phyloP scores from a whole-genome alignment of 2,888 invertebrate species.

The Lottia gigantea region DNA sequence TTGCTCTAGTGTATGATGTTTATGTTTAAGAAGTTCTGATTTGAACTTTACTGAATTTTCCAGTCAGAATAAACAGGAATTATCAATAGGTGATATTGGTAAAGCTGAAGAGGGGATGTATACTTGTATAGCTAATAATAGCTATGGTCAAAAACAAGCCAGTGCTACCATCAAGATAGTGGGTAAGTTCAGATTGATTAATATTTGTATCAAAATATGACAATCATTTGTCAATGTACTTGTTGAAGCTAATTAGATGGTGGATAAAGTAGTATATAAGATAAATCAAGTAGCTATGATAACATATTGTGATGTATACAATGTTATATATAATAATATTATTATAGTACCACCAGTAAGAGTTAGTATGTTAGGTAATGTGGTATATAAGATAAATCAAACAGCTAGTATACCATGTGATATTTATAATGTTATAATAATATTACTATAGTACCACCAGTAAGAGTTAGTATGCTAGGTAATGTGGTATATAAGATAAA shows the following conservation, averaged over 20 bases:
- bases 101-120: slow-evolving; percentile 58
- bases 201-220: background rate
- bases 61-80: slow-evolving; percentile 43
- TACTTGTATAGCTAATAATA: slow-evolving; percentile 53
- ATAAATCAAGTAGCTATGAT: too few relatives aligned
- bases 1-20: too few relatives aligned
- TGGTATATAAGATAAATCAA: slow-evolving; percentile 36
- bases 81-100: slow-evolving; percentile 52
- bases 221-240: background rate
- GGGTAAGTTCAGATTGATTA: slow-evolving; percentile 38
- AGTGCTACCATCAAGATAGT: slow-evolving; percentile 49
- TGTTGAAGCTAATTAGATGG: too few relatives aligned
- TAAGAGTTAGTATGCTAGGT: too few relatives aligned
- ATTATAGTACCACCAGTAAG: slow-evolving; percentile 52
- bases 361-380: slow-evolving; percentile 39
- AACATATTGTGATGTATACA: too few relatives aligned
- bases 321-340: background rate
- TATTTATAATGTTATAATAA: too few relatives aligned
- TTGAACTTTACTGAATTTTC: too few relatives aligned
- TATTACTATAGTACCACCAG: too few relatives aligned
- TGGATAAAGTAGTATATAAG: too few relatives aligned
- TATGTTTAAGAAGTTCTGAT: too few relatives aligned
- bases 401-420: slow-evolving; percentile 34
- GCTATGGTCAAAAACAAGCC: slow-evolving; percentile 47
- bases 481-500: too few relatives aligned